Evolutionary conservation across 2,888 invertebrate species (phyloP), one percentile per base, ranked within the genome.

Genomic region (Eledona agricola): DNA sequence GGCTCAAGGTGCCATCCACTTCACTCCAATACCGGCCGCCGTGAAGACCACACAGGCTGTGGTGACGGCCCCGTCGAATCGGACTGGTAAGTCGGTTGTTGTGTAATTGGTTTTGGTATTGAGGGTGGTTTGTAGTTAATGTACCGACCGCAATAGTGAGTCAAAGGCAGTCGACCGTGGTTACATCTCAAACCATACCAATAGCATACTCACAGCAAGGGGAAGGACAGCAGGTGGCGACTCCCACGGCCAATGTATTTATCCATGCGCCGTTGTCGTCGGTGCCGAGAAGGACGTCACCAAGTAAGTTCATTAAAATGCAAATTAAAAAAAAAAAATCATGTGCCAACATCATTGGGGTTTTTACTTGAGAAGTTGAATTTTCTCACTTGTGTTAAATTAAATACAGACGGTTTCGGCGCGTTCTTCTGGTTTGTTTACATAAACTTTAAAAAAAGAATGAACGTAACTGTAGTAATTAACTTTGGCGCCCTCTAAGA

Each of bases 1-100:
- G 4, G 62, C 72, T 22, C 75, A 71, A 69, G 75, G 75, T 43
- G 69, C 76, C 16, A 75, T 77, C 53, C 77, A 77, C 65, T 63
- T 77, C 40, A 71, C 77, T 9, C 71, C 73, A 22, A 65, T 77
- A 51, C 65, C 73, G 10, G 54, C 72, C 2, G 64, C 72, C 29
- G 64, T 71, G 32, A 73, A 75, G 63, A 66, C 70, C 15, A 59
- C 66, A 19, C 64, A 64, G 29, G 58, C 57, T 19, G 59, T 62
- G 29, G 62, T 62, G n/a, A 58, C 70, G 2, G 57, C 67, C 20
- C 58, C n/a, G n/a, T n/a, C 69, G 22, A 59, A 70, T 11, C 67
- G 76, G 63, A 74, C 77, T 57, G 72, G 76, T 76, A 67, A 70
- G 73, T 70, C 26, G 4, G 9, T 17, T 2, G 10, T 15, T 26